Evolutionary conservation across 2,888 invertebrate species (phyloP).

Genomic region (Phaedon cochleariae): DNA sequence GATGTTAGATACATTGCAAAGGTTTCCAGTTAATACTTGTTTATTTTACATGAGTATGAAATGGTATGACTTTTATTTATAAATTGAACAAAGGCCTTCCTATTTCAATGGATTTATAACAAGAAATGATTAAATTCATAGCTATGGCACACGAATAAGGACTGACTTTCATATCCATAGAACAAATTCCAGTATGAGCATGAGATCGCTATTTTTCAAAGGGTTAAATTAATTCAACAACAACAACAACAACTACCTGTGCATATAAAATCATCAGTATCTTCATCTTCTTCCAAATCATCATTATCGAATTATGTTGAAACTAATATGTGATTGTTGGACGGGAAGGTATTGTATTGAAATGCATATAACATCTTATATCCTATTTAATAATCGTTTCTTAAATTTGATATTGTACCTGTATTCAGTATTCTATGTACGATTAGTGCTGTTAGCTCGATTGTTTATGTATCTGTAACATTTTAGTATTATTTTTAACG

Average conservation of each 20-base stretch:
- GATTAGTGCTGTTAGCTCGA: no score
- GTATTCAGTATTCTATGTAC: no score
- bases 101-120: slow-evolving; percentile 4
- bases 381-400: no score
- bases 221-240: no score
- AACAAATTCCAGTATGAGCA: neutral
- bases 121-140: neutral
- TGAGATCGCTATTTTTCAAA: neutral
- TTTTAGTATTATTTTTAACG: no score
- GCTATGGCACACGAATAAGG: neutral
- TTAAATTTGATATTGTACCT: no score
- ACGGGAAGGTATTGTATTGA: no score
- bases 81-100: slow-evolving; percentile 1
- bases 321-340: no score
- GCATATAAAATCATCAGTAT: slow-evolving; percentile 10
- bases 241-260: neutral
- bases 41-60: neutral
- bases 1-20: neutral
- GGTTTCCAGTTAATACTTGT: neutral
- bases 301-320: no score
- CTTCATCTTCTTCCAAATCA: slow-evolving; percentile 26
- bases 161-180: neutral
- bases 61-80: no score
- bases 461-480: no score
- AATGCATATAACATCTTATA: no score